Percentiles rank a stretch among this genome's conserved stretches.
Evolutionary conservation across 2,113 vertebrate genomes (phyloP).

Genomic region (Solenodon paradoxus): DNA sequence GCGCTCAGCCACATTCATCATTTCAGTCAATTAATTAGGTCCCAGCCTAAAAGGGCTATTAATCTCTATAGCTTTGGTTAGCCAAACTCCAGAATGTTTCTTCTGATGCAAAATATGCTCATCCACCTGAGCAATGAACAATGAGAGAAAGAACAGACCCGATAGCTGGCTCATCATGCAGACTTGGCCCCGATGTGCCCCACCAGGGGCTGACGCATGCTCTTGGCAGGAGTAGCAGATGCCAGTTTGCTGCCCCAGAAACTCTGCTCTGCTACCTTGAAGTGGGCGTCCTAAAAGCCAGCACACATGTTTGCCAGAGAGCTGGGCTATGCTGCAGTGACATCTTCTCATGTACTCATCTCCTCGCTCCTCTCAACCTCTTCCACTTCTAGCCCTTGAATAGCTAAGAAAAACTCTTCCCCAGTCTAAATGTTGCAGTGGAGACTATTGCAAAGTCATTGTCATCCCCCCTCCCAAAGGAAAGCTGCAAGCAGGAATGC

Average conservation of each 20-base stretch:
- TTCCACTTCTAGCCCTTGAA: background rate
- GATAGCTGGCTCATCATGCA: background rate
- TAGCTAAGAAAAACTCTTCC: background rate
- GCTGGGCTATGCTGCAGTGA: background rate
- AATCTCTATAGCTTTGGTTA: constrained; percentile 41
- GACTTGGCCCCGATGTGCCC: background rate
- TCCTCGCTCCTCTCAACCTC: background rate
- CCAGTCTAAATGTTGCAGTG: no score
- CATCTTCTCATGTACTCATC: background rate
- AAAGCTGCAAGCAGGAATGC: no score
- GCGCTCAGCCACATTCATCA: background rate
- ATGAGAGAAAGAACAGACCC: background rate
- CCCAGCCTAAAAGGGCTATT: background rate
- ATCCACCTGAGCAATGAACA: background rate
- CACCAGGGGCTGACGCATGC: background rate
- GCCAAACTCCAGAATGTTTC: constrained; percentile 22
- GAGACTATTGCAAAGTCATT: background rate
- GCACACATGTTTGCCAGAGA: background rate
- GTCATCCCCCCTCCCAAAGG: no score
- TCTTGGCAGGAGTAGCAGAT: background rate
- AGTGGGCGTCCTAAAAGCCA: background rate
- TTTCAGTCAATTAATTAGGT: constrained; percentile 41
- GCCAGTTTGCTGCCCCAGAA: background rate
- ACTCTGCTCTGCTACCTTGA: background rate
- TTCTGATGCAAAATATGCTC: constrained; percentile 41